Evolutionary conservation across 2,888 invertebrate species (phyloP), one percentile per base, ranked within the genome.

Genomic region (Pyrrhosoma nymphula): DNA sequence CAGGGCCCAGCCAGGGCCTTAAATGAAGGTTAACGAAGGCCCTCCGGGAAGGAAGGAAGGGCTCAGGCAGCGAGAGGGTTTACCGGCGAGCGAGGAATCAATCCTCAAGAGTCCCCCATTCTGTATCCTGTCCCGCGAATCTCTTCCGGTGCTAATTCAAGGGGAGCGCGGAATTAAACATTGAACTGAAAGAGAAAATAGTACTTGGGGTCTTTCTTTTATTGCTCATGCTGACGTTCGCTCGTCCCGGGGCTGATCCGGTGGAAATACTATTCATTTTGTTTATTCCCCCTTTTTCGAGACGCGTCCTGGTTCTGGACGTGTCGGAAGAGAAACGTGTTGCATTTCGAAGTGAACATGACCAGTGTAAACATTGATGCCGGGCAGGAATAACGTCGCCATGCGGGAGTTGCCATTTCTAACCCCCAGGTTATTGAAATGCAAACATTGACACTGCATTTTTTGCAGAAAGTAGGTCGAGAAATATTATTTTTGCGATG

Each of bases 11-110:
- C 39, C 26, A 56, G n/a, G 30, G 30, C 39, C 89, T 56, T 89
- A 26, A 55, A 55, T 55, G 89, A 55, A 55, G 89, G 89, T 56
- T 89, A 89, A 89, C 89, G 89, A 89, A 89, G 55, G 89, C 26
- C 56, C 89, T 6, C 14, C 10, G 82, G 89, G 55, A 8, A 26
- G n/a, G 3, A 23, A 12, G 55, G 89, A 56, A 56, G 26, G n/a
- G 89, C 60, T 60, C 16, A 1, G 60, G 60, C 20, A 12, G 60
- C 60, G n/a, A n/a, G n/a, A n/a, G n/a, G n/a, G 47, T 2, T 2
- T 4, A 8, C 47, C 82, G 30, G 82, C 26, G 35, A n/a, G 26
- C 12, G 0, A 14, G 26, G 89, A 89, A 89, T 26, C 89, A n/a
- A 56, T 89, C 56, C n/a, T n/a, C n/a, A 47, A 1, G 55, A 23